Conservation (phyloP, 2,113 vertebrate genomes). For the Semicossyphus pulcher region DNA sequence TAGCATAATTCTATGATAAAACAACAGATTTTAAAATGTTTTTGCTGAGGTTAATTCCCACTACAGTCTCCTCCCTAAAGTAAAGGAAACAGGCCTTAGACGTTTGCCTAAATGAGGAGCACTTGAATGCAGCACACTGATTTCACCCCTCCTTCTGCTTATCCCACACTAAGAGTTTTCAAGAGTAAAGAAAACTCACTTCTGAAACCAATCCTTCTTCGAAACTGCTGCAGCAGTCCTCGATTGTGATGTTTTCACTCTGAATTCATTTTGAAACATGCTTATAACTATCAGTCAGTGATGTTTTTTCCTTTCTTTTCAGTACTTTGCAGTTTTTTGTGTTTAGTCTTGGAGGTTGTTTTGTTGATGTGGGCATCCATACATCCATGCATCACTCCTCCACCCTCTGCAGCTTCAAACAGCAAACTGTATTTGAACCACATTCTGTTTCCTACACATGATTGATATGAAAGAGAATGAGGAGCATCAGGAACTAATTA, state of each 20-base stretch:
- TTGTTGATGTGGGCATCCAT: slow-evolving; percentile 5
- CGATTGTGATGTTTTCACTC: background rate
- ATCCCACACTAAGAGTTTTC: background rate
- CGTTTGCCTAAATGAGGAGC: slow-evolving; percentile 1
- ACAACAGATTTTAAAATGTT: no score
- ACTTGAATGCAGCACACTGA: background rate
- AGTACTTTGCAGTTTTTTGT: background rate
- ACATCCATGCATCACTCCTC: background rate
- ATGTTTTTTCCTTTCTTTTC: background rate
- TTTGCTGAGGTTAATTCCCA: no score
- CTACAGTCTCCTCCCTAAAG: no score
- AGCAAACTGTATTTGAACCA: slow-evolving; percentile 37
- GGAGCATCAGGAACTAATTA: slow-evolving; percentile 79
- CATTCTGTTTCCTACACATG: slow-evolving; percentile 53
- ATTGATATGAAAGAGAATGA: slow-evolving; percentile 77
- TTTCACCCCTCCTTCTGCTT: background rate
- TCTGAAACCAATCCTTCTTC: background rate
- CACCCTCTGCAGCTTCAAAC: slow-evolving; percentile 17
- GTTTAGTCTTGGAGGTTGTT: slow-evolving; percentile 22
- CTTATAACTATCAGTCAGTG: background rate
- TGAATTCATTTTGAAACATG: background rate
- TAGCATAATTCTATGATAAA: no score
- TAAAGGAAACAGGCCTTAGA: background rate
- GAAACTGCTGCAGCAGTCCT: background rate
- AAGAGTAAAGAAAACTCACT: background rate